These are phyloP conservation scores for Sardinella longiceps DNA, from an alignment of 2,797 vertebrate species.

Conservation along the genomic window DNA sequence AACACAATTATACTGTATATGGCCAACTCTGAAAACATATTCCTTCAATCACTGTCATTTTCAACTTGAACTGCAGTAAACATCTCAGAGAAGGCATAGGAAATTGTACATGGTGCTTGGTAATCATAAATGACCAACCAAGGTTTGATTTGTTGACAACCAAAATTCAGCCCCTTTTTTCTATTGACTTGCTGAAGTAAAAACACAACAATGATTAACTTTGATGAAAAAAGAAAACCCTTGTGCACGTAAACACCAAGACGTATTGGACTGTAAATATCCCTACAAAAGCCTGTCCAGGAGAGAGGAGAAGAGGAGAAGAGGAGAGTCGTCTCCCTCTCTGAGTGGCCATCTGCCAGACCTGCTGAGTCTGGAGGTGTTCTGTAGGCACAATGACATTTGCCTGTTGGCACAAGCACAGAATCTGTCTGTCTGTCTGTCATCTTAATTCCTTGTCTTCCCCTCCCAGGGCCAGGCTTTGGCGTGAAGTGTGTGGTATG, in stretches of 20 bases:
- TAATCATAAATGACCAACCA: no score
- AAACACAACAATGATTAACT: neutral
- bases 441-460: conserved; percentile 71
- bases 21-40: no score
- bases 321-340: neutral
- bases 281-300: neutral
- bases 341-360: conserved; percentile 18
- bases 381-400: conserved; percentile 45
- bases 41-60: no score
- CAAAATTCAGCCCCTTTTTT: neutral
- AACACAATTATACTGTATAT: no score
- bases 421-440: conserved; percentile 67
- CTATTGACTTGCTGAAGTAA: neutral
- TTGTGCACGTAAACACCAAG: neutral
- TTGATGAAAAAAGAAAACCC: neutral
- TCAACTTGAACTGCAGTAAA: no score
- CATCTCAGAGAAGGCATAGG: no score
- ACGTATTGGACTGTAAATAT: neutral
- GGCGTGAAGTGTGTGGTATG: neutral
- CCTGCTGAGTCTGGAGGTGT: neutral
- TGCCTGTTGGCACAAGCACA: conserved; percentile 59
- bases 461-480: conserved; percentile 26
- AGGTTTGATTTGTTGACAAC: neutral
- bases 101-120: no score
- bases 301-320: neutral